These are phyloP conservation scores for Synaphobranchus kaupii DNA, from an alignment of 2,797 vertebrate species.

Conservation along the genomic window DNA sequence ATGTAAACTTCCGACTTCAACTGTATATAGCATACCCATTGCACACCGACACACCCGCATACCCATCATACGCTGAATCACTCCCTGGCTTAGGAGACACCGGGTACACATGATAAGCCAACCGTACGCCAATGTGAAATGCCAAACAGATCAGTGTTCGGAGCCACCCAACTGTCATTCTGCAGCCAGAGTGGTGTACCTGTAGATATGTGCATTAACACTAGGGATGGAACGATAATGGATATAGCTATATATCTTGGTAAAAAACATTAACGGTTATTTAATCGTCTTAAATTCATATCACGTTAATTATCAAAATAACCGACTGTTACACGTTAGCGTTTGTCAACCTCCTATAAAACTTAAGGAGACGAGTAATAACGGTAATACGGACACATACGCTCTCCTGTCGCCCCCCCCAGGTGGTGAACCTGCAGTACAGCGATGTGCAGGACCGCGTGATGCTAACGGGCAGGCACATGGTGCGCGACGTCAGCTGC, in stretches of 20 bases:
- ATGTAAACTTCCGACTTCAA: no score
- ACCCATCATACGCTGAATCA: not conserved
- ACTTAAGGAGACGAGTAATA: no score
- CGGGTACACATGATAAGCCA: not conserved
- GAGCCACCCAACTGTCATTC: not conserved
- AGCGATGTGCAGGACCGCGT: slow-evolving; percentile 97
- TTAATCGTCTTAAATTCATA: no score
- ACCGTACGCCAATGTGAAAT: not conserved
- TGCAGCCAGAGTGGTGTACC: not conserved
- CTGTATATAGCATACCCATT: no score
- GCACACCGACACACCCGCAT: not conserved
- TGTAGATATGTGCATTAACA: no score
- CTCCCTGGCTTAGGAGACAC: no score
- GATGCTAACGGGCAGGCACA: slow-evolving; percentile 97
- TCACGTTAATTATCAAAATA: no score
- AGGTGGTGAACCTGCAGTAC: slow-evolving; percentile 98
- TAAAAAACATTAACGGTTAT: no score
- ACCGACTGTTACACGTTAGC: no score
- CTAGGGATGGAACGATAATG: no score
- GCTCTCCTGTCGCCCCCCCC: slow-evolving; percentile 13
- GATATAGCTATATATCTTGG: no score
- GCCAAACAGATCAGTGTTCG: not conserved
- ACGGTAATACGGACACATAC: not conserved
- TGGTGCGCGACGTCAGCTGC: slow-evolving; percentile 98
- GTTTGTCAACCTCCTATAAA: not conserved